Evolutionary conservation across 2,113 vertebrate species (phyloP).

Genomic region (Passer domesticus): DNA sequence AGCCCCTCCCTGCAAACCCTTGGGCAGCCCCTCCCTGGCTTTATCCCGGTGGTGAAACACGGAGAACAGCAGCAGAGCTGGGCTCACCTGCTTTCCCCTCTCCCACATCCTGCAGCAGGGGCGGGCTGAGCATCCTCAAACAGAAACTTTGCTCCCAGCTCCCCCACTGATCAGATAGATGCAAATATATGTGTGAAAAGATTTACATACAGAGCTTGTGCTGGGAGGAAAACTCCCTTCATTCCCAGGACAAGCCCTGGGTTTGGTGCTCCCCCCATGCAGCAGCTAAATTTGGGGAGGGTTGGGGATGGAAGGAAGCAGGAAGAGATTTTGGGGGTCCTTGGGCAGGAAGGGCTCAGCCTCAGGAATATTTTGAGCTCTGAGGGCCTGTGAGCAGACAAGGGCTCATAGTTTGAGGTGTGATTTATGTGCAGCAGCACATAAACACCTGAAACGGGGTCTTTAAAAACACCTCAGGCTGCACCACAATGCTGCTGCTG

Average conservation of each 20-base stretch:
- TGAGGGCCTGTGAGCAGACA: neutral
- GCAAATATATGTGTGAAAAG: neutral
- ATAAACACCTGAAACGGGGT: neutral
- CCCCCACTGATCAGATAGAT: neutral
- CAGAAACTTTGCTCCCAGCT: neutral
- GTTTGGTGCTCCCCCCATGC: neutral
- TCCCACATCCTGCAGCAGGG: neutral
- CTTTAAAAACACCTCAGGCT: neutral
- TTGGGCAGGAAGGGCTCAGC: neutral
- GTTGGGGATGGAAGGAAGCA: neutral
- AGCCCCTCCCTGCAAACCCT: neutral
- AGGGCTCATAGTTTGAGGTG: neutral
- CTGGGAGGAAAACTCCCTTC: neutral
- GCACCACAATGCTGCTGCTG: neutral
- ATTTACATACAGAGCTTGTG: neutral
- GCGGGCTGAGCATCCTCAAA: neutral
- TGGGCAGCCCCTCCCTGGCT: accelerated
- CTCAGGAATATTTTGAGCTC: neutral
- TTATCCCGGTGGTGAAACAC: accelerated
- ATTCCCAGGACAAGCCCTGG: neutral
- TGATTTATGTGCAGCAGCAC: neutral
- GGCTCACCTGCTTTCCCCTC: neutral
- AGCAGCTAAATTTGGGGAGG: neutral
- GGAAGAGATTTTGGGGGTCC: neutral
- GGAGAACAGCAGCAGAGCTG: accelerated